Conservation (phyloP, 2,797 vertebrate genomes). For the Mormyrus proboscirostris region DNA sequence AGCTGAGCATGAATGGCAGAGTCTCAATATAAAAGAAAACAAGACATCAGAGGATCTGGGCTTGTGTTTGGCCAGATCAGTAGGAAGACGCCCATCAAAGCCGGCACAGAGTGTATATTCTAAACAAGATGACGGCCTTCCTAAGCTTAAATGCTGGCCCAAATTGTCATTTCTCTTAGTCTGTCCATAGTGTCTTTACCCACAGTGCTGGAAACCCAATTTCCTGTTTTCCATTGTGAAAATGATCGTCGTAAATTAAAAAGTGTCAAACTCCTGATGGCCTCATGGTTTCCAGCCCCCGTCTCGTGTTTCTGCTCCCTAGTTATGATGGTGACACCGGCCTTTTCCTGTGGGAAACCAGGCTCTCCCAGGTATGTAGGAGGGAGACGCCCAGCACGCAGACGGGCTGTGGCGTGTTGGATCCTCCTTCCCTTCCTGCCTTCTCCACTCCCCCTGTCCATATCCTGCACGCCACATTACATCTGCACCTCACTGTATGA, state of each 20-base stretch:
- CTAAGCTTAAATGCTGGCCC: not conserved
- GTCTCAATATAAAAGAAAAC: not conserved
- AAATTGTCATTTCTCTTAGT: not conserved
- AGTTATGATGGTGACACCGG: not conserved
- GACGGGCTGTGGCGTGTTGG: not conserved
- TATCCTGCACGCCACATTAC: not conserved
- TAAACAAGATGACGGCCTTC: not conserved
- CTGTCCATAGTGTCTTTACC: not conserved
- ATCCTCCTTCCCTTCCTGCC: not conserved
- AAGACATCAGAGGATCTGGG: not conserved
- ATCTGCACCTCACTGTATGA: not conserved
- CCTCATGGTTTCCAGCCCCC: not conserved
- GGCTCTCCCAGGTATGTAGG: not conserved
- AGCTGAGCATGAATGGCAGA: not conserved
- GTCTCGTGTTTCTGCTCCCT: not conserved
- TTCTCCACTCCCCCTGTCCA: not conserved
- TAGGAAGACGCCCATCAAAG: not conserved
- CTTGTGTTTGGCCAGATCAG: not conserved
- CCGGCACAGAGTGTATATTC: not conserved
- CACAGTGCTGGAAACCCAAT: not conserved
- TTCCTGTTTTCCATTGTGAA: conserved; percentile 1
- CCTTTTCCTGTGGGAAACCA: not conserved
- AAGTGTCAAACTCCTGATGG: not conserved
- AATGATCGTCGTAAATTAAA: not conserved
- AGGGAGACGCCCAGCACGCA: not conserved